Evolutionary conservation across 2,797 vertebrate species (phyloP), one percentile per base, ranked within the genome.

Genomic region (Aldrovandia affinis): DNA sequence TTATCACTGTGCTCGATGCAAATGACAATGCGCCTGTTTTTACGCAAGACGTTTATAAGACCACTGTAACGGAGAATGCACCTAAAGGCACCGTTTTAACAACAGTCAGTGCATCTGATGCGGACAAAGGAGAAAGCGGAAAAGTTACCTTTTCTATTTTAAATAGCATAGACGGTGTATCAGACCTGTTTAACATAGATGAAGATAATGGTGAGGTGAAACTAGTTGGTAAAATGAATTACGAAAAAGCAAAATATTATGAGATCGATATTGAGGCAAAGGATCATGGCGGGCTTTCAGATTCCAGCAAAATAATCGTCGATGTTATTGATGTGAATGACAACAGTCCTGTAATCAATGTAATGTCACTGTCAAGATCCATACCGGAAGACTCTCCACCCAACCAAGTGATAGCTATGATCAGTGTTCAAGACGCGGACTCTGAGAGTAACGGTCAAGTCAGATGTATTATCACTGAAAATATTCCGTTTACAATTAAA

Each of bases 311-410:
- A 86, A 91, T 96, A 9, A 63, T 92, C n/a, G 90, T 97, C 57
- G 92, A 96, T 0, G 86, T 97, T 0, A 36, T 93, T 1, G 97
- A 98, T 50, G 30, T 94, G 36, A 98, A 97, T 0, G 97, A 98
- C 86, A 97, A 97, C 0, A 65, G 85, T 0, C 96, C 96, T 0
- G 89, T 96, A 18, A 92, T 97, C 0, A 93, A 82, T 0, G 84
- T 97, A 0, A 95, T 95, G 81, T 96, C 96, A 2, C 91, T 95
- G 59, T 91, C 86, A 0, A 93, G 85, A 39, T 88, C 93, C 3
- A 88, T 97, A 0, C 89, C 95, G 0, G 96, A 97, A 81, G 94
- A 97, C 0, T 92, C 95, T 0, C 89, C 90, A 0, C 75, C 87
- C 0, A 94, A 91, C 1, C 96, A 94, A 0, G 90, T 96, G 0